Conservation (phyloP, 1,140 invertebrate genomes). For the Asbolus verrucosus region DNA sequence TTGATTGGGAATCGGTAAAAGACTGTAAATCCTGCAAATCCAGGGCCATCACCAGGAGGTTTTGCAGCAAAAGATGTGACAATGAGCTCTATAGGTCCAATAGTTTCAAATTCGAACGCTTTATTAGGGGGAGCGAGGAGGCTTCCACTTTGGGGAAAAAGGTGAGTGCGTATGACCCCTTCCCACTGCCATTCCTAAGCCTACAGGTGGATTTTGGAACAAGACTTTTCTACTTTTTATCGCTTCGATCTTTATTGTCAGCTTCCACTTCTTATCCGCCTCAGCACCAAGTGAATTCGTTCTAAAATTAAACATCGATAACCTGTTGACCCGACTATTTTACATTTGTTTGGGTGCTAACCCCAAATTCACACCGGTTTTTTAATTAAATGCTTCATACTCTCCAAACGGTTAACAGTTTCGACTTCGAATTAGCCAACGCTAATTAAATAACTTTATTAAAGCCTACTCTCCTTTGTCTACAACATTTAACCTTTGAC, state of each 20-base stretch:
- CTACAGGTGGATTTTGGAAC: conserved; percentile 39
- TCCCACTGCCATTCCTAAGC: conserved; percentile 10
- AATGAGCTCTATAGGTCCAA: conserved; percentile 86
- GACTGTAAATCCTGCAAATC: conserved; percentile 64
- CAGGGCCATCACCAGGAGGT: conserved; percentile 70
- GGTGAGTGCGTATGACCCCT: conserved; percentile 61
- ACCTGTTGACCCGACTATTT: conserved; percentile 26
- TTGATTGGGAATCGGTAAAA: conserved; percentile 65
- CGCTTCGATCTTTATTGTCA: no score
- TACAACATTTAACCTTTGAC: conserved; percentile 26
- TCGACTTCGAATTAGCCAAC: not conserved
- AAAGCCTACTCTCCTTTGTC: not conserved
- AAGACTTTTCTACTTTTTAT: conserved; percentile 4
- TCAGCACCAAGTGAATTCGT: not conserved
- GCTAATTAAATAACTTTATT: no score
- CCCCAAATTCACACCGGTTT: not conserved
- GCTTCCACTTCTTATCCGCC: not conserved
- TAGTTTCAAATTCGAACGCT: conserved; percentile 86
- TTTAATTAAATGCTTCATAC: not conserved
- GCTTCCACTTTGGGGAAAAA: conserved; percentile 69
- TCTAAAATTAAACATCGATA: conserved; percentile 29
- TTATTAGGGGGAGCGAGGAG: conserved; percentile 77
- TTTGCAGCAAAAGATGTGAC: conserved; percentile 77
- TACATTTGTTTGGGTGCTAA: not conserved
- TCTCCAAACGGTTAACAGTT: not conserved